phyloP scores from a whole-genome alignment of 2,888 invertebrate genomes.

The Danaus chrysippus region DNA sequence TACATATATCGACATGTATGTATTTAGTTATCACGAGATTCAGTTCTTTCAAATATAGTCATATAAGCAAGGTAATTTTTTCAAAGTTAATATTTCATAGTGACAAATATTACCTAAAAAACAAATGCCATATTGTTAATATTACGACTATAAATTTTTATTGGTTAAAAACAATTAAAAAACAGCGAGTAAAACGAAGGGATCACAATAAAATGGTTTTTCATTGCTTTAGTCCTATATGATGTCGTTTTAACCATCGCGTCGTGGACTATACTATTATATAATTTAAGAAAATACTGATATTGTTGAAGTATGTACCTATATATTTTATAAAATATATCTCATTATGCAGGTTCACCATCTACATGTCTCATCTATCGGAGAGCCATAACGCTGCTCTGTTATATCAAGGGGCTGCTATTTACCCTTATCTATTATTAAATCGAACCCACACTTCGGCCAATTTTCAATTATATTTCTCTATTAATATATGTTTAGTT shows the following conservation, averaged over 20 bases:
- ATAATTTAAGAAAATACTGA: neutral
- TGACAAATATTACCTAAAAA: no score
- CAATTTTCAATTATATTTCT: conserved; percentile 60
- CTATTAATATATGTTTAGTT: conserved; percentile 36
- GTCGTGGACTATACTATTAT: neutral
- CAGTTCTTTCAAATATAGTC: no score
- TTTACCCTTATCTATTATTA: conserved; percentile 57
- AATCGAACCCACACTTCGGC: conserved; percentile 44
- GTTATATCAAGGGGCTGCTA: conserved; percentile 32
- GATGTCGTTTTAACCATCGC: neutral
- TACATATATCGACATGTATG: no score
- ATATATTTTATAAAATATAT: neutral
- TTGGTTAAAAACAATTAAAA: no score
- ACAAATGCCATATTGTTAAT: no score
- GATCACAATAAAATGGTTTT: no score
- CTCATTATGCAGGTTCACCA: conserved; percentile 9
- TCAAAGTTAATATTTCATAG: no score
- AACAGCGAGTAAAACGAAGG: no score
- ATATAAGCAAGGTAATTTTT: no score
- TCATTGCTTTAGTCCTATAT: no score
- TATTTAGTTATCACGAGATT: no score
- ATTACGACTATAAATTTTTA: no score
- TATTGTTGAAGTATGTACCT: neutral
- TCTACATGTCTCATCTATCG: conserved; percentile 25
- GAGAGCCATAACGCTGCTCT: conserved; percentile 22